These are phyloP conservation scores for Teleogryllus occipitalis DNA, from an alignment of 1,140 invertebrate species.

Conservation along the genomic window DNA sequence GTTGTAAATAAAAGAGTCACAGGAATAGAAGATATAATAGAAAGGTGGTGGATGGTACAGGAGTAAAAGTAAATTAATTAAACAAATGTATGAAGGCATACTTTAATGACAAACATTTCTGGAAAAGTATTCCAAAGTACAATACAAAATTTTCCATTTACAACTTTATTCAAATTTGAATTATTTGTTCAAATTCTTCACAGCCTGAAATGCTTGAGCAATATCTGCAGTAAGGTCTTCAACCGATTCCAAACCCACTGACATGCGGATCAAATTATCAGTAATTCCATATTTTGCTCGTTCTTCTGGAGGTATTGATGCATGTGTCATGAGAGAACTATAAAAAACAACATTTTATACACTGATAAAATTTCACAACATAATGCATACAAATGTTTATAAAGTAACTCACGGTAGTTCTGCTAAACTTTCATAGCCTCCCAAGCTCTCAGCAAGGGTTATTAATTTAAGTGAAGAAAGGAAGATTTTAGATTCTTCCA, in stretches of 20 bases:
- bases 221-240: conserved; percentile 83
- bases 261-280: conserved; percentile 80
- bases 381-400: neutral
- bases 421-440: conserved; percentile 89
- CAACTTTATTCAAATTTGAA: too few species aligned
- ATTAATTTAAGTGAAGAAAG: conserved; percentile 72
- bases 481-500: conserved; percentile 69
- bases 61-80: too few species aligned
- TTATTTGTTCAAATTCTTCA: neutral
- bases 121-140: too few species aligned
- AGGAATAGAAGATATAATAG: too few species aligned
- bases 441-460: conserved; percentile 88
- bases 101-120: too few species aligned
- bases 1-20: too few species aligned
- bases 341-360: conserved; percentile 28
- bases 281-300: conserved; percentile 70
- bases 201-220: conserved; percentile 53
- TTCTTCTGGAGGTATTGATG: conserved; percentile 64
- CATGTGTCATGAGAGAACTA: conserved; percentile 70
- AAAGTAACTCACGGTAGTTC: conserved; percentile 63
- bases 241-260: conserved; percentile 82
- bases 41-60: too few species aligned
- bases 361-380: neutral
- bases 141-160: too few species aligned
- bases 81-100: too few species aligned